A percentile compares a stretch with the other conserved stretches of the same genome.
These are phyloP conservation scores for Tenthredo distinguenda DNA, from an alignment of 2,888 invertebrate species.

Conservation along the genomic window DNA sequence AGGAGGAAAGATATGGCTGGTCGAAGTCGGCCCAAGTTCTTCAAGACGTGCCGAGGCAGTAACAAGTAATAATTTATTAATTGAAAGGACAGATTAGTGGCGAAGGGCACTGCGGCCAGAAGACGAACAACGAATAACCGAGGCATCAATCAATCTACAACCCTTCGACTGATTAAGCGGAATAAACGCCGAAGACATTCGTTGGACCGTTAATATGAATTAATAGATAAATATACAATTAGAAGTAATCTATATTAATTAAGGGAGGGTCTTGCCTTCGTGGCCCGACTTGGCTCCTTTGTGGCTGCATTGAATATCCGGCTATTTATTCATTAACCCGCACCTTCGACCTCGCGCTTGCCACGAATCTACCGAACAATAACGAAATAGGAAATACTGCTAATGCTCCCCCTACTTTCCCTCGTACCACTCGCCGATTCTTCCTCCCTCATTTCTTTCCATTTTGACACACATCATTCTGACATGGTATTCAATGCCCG, in stretches of 20 bases:
- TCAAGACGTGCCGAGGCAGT: neutral
- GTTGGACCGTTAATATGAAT: slow-evolving; percentile 72
- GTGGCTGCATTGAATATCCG: slow-evolving; percentile 76
- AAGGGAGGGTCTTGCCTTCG: slow-evolving; percentile 69
- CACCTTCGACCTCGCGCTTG: slow-evolving; percentile 73
- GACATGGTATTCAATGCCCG: neutral
- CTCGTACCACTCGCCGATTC: slow-evolving; percentile 48
- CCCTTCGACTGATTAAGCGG: slow-evolving; percentile 74
- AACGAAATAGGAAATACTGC: slow-evolving; percentile 67
- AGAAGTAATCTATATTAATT: slow-evolving; percentile 78
- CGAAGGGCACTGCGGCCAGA: slow-evolving; percentile 52
- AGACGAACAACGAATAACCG: slow-evolving; percentile 47
- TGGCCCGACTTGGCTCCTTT: slow-evolving; percentile 71
- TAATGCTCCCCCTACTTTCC: slow-evolving; percentile 61
- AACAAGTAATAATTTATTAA: slow-evolving; percentile 45
- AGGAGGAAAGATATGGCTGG: neutral
- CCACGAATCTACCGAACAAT: slow-evolving; percentile 69
- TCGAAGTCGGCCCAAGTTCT: slow-evolving; percentile 12
- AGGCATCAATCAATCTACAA: slow-evolving; percentile 75
- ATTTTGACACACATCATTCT: neutral
- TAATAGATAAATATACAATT: slow-evolving; percentile 78
- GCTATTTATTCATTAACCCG: slow-evolving; percentile 77
- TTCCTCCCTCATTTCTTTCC: slow-evolving; percentile 14
- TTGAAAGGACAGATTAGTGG: slow-evolving; percentile 47
- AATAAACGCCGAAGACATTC: slow-evolving; percentile 71